phyloP scores from a whole-genome alignment of 2,113 vertebrate species.

The Erinaceus europaeus region DNA sequence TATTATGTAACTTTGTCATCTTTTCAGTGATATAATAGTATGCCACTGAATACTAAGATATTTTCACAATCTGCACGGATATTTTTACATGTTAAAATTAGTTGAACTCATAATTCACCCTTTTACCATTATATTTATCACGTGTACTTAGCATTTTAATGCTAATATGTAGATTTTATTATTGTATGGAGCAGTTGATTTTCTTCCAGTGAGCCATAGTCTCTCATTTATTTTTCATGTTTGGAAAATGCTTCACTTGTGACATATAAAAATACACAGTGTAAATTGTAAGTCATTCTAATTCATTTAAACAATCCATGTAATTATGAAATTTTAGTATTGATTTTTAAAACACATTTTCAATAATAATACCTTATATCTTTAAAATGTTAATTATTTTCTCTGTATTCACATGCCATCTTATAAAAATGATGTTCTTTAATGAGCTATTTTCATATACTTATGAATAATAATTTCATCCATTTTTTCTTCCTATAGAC shows the following conservation, averaged over 20 bases:
- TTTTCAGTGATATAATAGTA: not conserved
- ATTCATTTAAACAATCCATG: not conserved
- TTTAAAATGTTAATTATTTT: not conserved
- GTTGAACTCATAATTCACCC: not conserved
- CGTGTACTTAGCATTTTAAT: not conserved
- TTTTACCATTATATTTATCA: not conserved
- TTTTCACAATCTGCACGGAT: not conserved
- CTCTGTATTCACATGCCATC: not conserved
- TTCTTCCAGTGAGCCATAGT: not conserved
- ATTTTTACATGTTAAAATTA: not conserved
- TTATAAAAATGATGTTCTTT: not conserved
- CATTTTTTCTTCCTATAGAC: not conserved
- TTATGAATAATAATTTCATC: not conserved
- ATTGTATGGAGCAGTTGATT: no score
- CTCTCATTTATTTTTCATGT: not conserved
- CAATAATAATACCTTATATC: not conserved
- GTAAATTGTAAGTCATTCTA: no score
- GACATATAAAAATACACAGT: not conserved
- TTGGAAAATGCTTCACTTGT: not conserved
- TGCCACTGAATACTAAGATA: not conserved
- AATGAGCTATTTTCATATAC: not conserved
- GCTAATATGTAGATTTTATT: no score
- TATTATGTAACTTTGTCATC: not conserved
- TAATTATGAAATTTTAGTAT: not conserved
- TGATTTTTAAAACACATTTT: not conserved